Evolutionary conservation across 2,888 invertebrate genomes (phyloP), one percentile per base, ranked within the genome.

Genomic region (Eugnorisma glareosa): DNA sequence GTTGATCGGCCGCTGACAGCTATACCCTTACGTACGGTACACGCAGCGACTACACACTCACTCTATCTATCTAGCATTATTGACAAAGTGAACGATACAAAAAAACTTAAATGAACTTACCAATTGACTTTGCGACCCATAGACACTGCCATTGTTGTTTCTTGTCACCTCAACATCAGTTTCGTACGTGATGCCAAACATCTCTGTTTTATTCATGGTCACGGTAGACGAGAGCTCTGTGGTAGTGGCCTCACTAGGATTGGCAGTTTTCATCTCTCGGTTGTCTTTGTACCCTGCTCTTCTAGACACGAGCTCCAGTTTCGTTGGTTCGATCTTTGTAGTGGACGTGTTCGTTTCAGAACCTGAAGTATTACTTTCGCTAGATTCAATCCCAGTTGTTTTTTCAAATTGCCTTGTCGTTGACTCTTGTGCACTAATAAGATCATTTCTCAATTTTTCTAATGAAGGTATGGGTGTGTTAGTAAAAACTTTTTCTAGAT

Each of bases 201-300:
- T 69, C 71, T 91, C 88, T 48, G 73, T 79, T 35, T 77, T 28
- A 61, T 87, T 90, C 15, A 77, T 57, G 48, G 45, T 72, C 13
- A 63, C 63, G 54, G 31, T 73, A 28, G 51, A 8, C 15, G 75
- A 69, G n/a, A 67, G 61, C 15, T 75, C 70, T 48, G 79, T 72
- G 11, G 78, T 75, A 63, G 80, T 84, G 35, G 79, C 71, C 71
- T 77, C 77, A 79, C 73, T 86, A 67, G 79, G 73, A 35, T 82
- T 78, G 15, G 81, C 73, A 28, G 85, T 80, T 82, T 89, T 79
- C 77, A 88, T 92, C 57, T 89, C 89, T 31, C 94, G 93, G 68
- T 92, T 92, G 84, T 95, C 93, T 83, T 94, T 85, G 82, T 92
- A 95, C 8, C 96, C 96, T 59, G 93, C 96, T 82, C 95, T 90